Conservation (phyloP, 1,140 invertebrate species). For the Drosophila jambulina region DNA sequence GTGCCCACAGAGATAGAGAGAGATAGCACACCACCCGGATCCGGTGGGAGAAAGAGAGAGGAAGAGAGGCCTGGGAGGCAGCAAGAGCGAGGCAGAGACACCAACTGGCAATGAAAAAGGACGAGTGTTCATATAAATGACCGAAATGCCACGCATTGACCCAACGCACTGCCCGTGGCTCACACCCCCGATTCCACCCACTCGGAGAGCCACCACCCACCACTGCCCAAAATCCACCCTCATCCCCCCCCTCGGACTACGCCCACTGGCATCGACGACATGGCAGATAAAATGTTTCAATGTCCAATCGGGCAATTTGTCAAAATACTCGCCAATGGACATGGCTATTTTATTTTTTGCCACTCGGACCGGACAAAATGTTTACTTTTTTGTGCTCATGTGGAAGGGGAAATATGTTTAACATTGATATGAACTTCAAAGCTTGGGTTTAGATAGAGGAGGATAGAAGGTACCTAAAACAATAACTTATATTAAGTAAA, state of each 20-base stretch:
- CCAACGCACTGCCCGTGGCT: conserved; percentile 52
- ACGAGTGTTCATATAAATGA: conserved; percentile 84
- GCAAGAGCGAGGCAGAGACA: conserved; percentile 33
- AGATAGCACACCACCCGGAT: conserved; percentile 9
- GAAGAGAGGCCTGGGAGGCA: background rate
- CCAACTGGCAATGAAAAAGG: conserved; percentile 76
- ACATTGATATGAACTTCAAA: conserved; percentile 6
- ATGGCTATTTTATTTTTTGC: conserved; percentile 53
- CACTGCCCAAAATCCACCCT: conserved; percentile 20
- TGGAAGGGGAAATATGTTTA: conserved; percentile 23
- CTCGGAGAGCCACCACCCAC: conserved; percentile 16
- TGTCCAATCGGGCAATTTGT: conserved; percentile 84
- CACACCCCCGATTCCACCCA: conserved; percentile 26
- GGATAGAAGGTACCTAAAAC: no score
- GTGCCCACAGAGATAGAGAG: conserved; percentile 42
- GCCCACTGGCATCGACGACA: conserved; percentile 75
- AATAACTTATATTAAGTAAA: background rate
- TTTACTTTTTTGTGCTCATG: conserved; percentile 30
- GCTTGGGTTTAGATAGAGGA: no score
- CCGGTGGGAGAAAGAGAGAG: conserved; percentile 5
- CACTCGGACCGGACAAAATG: conserved; percentile 15
- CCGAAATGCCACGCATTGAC: conserved; percentile 83
- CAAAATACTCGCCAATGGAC: conserved; percentile 80
- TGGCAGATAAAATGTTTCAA: conserved; percentile 85
- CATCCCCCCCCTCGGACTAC: conserved; percentile 3